A percentile compares a stretch with the other conserved stretches of the same genome.
Conservation (phyloP, 2,113 vertebrate species). For the Perca fluviatilis region DNA sequence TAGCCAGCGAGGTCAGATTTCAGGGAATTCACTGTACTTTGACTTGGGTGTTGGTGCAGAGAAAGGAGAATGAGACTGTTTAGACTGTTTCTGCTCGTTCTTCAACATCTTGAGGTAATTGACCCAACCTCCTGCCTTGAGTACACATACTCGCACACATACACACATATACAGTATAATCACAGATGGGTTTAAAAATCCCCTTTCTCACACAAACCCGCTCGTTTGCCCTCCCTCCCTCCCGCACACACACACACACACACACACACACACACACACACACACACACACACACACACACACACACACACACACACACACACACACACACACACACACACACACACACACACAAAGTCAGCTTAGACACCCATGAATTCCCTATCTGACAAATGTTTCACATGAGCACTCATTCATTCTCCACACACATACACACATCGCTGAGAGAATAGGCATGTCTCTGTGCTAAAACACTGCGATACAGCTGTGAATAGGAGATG, state of each 20-base stretch:
- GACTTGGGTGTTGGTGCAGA: constrained; percentile 50
- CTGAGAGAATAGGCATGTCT: constrained; percentile 71
- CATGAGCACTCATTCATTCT: constrained; percentile 41
- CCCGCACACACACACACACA: background rate
- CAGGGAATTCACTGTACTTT: constrained; percentile 52
- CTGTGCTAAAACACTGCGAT: constrained; percentile 64
- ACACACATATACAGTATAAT: constrained; percentile 33
- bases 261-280: background rate
- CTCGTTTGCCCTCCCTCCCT: constrained; percentile 13
- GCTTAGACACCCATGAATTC: constrained; percentile 44
- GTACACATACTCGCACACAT: constrained; percentile 42
- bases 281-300: background rate
- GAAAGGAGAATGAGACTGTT: constrained; percentile 36
- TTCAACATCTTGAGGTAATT: constrained; percentile 84
- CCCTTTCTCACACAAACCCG: constrained; percentile 39
- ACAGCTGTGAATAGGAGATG: constrained; percentile 75
- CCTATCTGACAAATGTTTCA: constrained; percentile 33
- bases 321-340: too few species aligned
- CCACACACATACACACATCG: constrained; percentile 10
- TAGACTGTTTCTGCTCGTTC: constrained; percentile 67
- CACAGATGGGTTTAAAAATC: constrained; percentile 63
- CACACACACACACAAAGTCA: constrained; percentile 25
- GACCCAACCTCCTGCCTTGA: constrained; percentile 68
- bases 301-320: too few species aligned
- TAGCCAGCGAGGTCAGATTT: constrained; percentile 56